Evolutionary conservation across 2,113 vertebrate species (phyloP), one percentile per base, ranked within the genome.

Genomic region (Gadus chalcogrammus): DNA sequence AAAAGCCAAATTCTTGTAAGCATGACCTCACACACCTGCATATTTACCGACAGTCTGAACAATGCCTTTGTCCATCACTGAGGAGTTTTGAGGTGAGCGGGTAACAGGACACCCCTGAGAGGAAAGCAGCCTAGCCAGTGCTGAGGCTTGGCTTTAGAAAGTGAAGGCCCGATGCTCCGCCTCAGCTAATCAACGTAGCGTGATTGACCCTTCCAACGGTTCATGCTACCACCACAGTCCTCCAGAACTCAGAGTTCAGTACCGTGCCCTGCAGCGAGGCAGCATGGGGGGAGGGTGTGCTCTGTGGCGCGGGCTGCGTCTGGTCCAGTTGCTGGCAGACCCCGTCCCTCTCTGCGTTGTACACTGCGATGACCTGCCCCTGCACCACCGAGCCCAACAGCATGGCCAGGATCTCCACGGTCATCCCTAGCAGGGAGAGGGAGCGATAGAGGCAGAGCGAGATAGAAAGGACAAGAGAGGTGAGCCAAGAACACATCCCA

Each of bases 361-460:
- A 93, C 55, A 88, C 72, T 5, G 87, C 82, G 28, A 93, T 80
- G 8, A 93, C 92, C 72, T 91, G 88, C 53, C 92, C 92, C 79
- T 94, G 91, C 61, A 93, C 90, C 15, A 88, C 71, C 0, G 91
- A 90, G 0, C 87, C 92, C 15, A 92, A 28, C 63, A 93, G 88
- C n/a, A 90, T 91, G 15, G 91, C 89, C 67, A 90, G n/a, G 81
- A 92, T 83, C 82, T 93, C 92, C 75, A 88, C 76, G 20, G 85
- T 87, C 92, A 94, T 94, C 71, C 93, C 93, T 94, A 74, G 18
- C 9, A 31, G 13, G 64, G 42, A 48, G 8, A 48, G 42, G 12
- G 1, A 48, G 42, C 5, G 42, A 48, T 9, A 48, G 42, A 48
- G 42, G 42, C 9, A 48, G 42, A 48, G 42, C 9, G 9, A 48